Evolutionary conservation across 2,888 invertebrate species (phyloP).

Genomic region (Drosophila diplacantha): DNA sequence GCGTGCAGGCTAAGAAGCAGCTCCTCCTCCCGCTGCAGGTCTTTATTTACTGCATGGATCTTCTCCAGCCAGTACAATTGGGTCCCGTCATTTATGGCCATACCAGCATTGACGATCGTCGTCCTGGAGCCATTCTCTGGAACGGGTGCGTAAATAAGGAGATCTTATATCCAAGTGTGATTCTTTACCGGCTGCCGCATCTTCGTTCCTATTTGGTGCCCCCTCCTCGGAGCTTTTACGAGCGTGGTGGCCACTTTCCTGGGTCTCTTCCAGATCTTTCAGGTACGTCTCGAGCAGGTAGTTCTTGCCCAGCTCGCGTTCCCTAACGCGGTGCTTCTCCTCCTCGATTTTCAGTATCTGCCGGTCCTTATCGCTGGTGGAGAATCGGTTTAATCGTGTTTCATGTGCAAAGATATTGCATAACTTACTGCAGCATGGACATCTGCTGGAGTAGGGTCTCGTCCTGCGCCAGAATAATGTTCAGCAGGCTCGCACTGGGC

Average conservation of each 20-base stretch:
- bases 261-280: constrained; percentile 79
- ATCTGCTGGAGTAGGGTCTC: constrained; percentile 80
- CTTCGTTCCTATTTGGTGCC: background rate
- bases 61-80: constrained; percentile 86
- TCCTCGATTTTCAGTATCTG: constrained; percentile 88
- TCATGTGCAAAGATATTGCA: background rate
- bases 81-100: constrained; percentile 47
- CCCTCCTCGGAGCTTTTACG: background rate
- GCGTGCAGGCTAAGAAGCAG: constrained; percentile 83
- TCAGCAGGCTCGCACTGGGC: constrained; percentile 79
- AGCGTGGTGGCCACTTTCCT: constrained; percentile 7
- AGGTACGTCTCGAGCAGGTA: constrained; percentile 88
- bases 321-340: constrained; percentile 85
- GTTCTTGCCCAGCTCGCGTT: constrained; percentile 87
- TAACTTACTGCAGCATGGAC: constrained; percentile 74
- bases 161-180: background rate
- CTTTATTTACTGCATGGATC: constrained; percentile 85
- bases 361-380: constrained; percentile 84
- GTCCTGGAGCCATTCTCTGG: background rate
- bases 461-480: constrained; percentile 81
- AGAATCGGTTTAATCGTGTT: background rate
- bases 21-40: constrained; percentile 86
- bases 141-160: background rate
- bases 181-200: background rate
- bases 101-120: background rate